phyloP scores from a whole-genome alignment of 1,140 invertebrate species.

The Physella acuta region DNA sequence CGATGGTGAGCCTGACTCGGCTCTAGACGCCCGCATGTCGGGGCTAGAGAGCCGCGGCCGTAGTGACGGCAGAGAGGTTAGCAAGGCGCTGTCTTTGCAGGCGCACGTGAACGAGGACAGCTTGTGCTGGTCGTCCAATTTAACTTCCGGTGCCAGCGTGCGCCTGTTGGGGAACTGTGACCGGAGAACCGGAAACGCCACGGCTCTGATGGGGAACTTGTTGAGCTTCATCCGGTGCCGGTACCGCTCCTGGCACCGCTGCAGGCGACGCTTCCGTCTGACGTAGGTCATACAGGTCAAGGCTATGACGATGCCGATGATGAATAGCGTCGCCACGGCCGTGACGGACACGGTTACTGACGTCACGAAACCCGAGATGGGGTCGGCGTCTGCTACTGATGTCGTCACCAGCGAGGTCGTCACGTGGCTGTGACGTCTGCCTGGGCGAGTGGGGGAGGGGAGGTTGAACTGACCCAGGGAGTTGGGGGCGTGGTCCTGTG shows the following conservation, averaged over 20 bases:
- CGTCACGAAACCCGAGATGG: not conserved
- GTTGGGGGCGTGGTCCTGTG: not conserved
- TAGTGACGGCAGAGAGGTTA: not conserved
- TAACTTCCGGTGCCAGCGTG: not conserved
- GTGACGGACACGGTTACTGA: not conserved
- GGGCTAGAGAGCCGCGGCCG: slow-evolving; percentile 3
- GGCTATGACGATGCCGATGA: not conserved
- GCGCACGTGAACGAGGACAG: not conserved
- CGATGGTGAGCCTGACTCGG: too few species aligned
- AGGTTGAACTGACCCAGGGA: not conserved
- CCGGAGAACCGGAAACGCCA: not conserved
- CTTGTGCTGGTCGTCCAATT: not conserved
- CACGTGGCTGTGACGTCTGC: not conserved
- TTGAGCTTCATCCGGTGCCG: not conserved
- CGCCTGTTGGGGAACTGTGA: not conserved
- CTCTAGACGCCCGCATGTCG: not conserved
- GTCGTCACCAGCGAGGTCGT: not conserved
- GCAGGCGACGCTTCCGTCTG: not conserved
- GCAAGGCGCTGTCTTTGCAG: not conserved
- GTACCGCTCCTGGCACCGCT: not conserved
- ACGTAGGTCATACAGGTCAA: not conserved
- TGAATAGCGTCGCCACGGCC: not conserved
- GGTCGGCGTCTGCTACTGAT: not conserved
- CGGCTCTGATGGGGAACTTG: not conserved
- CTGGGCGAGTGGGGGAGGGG: not conserved